Percentiles rank a stretch among this genome's conserved stretches.
Conservation (phyloP, 1,140 invertebrate species). For the Coenobita brevimanus region DNA sequence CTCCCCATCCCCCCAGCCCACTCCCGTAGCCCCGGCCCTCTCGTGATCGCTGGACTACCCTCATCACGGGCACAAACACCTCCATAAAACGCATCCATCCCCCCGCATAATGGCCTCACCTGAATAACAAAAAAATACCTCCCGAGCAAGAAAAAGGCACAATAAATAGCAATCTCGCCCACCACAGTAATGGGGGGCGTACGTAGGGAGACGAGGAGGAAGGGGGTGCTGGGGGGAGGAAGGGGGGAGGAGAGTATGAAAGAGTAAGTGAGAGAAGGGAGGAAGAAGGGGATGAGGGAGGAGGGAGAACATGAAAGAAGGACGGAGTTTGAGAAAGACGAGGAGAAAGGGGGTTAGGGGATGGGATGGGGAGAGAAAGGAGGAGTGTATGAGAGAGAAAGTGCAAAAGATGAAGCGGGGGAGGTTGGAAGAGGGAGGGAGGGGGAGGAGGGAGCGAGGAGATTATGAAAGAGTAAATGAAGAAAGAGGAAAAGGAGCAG, state of each 20-base stretch:
- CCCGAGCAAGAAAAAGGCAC: constrained; percentile 54
- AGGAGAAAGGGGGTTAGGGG: background rate
- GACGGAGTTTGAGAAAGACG: background rate
- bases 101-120: constrained; percentile 54
- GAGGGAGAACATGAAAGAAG: background rate
- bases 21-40: background rate
- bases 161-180: constrained; percentile 63
- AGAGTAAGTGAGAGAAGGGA: background rate
- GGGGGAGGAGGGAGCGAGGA: background rate
- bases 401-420: background rate
- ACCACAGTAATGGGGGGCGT: constrained; percentile 45
- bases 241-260: background rate
- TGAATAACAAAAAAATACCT: constrained; percentile 62
- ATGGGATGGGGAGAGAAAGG: background rate
- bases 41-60: constrained; percentile 30
- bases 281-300: background rate
- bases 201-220: background rate
- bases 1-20: background rate
- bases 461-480: background rate
- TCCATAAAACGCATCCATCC: constrained; percentile 61
- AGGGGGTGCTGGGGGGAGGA: background rate
- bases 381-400: background rate
- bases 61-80: constrained; percentile 60
- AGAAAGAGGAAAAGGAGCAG: background rate
- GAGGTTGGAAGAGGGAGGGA: background rate